phyloP scores from a whole-genome alignment of 1,140 invertebrate genomes.

The Pseudachorutes palmiensis region DNA sequence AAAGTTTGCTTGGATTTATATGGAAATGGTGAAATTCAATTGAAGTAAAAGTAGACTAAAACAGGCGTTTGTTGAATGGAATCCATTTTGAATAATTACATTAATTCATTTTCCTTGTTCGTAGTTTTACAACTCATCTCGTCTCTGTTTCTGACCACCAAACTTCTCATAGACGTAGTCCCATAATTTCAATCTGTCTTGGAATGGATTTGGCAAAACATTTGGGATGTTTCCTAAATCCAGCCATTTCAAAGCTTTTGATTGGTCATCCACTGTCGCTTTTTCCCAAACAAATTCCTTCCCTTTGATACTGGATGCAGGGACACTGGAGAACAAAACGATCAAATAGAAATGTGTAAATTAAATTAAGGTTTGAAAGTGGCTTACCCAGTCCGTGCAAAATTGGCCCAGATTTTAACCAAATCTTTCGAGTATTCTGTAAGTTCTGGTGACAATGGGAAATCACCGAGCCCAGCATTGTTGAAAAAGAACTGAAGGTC shows the following conservation, averaged over 20 bases:
- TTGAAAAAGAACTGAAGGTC: constrained; percentile 1
- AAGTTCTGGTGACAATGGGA: neutral
- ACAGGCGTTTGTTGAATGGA: too few species aligned
- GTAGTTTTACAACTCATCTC: neutral
- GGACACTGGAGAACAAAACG: neutral
- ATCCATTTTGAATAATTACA: neutral
- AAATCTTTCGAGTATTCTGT: neutral
- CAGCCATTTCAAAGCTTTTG: neutral
- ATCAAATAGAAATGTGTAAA: neutral
- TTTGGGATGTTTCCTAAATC: neutral
- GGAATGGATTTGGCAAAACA: neutral
- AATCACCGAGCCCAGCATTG: neutral
- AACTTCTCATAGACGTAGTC: neutral
- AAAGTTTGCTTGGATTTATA: too few species aligned
- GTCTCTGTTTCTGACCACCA: neutral
- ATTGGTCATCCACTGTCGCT: neutral
- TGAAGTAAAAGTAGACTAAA: too few species aligned
- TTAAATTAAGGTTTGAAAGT: neutral
- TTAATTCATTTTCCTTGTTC: neutral
- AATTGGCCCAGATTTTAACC: neutral
- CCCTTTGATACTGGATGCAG: neutral
- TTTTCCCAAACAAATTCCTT: constrained; percentile 2
- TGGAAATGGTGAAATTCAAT: too few species aligned
- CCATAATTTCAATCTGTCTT: neutral
- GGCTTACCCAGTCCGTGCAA: constrained; percentile 3